These are phyloP conservation scores for Malacoraja senta DNA, from an alignment of 2,797 vertebrate genomes.

Conservation along the genomic window DNA sequence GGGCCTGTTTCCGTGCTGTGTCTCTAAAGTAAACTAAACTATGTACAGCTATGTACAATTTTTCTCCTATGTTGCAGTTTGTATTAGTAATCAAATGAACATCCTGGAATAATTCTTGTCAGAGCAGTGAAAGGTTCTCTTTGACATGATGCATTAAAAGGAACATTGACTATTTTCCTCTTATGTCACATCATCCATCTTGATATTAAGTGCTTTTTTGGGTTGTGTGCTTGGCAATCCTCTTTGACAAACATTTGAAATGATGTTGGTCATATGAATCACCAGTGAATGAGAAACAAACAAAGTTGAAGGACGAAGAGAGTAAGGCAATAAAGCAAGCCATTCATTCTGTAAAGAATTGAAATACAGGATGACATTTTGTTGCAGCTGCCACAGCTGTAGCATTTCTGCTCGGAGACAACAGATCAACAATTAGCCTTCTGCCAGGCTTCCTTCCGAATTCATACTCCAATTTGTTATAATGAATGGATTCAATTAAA, in stretches of 20 bases:
- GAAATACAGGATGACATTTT: slow-evolving; percentile 24
- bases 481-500: slow-evolving; percentile 38
- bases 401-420: slow-evolving; percentile 19
- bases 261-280: slow-evolving; percentile 16
- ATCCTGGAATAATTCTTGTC: slow-evolving; percentile 17
- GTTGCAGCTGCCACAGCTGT: slow-evolving; percentile 27
- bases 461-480: slow-evolving; percentile 32
- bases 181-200: slow-evolving; percentile 20
- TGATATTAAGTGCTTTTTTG: not conserved
- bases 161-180: slow-evolving; percentile 25
- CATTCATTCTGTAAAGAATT: slow-evolving; percentile 24
- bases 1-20: too few species aligned
- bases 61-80: slow-evolving; percentile 2
- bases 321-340: slow-evolving; percentile 31
- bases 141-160: not conserved
- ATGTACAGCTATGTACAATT: not conserved
- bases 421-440: slow-evolving; percentile 35
- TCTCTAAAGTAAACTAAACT: too few species aligned
- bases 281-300: not conserved
- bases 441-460: slow-evolving; percentile 26
- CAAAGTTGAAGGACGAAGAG: slow-evolving; percentile 32
- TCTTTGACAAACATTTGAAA: slow-evolving; percentile 30
- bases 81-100: slow-evolving; percentile 1
- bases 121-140: not conserved
- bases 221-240: slow-evolving; percentile 2